Evolutionary conservation across 2,797 vertebrate genomes (phyloP).

Genomic region (Coregonus suidteri): DNA sequence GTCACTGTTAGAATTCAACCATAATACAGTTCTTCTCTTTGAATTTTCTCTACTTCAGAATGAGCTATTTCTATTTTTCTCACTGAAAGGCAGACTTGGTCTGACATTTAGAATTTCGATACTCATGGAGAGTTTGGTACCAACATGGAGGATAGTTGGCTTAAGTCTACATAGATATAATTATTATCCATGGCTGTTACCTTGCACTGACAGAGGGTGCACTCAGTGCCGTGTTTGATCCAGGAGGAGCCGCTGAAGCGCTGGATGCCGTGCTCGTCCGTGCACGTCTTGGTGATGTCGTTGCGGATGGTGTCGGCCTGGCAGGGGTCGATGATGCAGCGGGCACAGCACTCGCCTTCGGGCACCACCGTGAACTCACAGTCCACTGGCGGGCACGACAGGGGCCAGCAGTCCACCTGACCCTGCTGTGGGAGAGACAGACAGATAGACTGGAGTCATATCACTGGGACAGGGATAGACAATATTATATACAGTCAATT

Average conservation of each 20-base stretch:
- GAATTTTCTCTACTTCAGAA: conserved; percentile 58
- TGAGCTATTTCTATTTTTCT: background rate
- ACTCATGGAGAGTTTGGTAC: conserved; percentile 38
- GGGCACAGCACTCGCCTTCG: conserved; percentile 92
- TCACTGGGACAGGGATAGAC: background rate
- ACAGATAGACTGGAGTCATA: conserved; percentile 58
- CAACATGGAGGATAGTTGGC: background rate
- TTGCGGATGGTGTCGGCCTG: conserved; percentile 91
- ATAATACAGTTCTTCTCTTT: conserved; percentile 24
- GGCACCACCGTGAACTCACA: conserved; percentile 94
- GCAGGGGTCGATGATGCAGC: conserved; percentile 91
- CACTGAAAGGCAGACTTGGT: background rate
- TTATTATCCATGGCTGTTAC: conserved; percentile 73
- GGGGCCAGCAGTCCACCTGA: conserved; percentile 97
- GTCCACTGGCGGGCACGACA: conserved; percentile 90
- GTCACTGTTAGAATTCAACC: conserved; percentile 32
- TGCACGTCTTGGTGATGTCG: conserved; percentile 97
- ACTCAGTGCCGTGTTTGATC: conserved; percentile 96
- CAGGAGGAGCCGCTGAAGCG: conserved; percentile 97
- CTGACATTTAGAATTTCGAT: background rate
- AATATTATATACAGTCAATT: background rate
- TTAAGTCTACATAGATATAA: background rate
- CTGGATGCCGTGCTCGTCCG: conserved; percentile 87
- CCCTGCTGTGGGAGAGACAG: conserved; percentile 80
- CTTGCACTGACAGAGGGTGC: conserved; percentile 98